A percentile compares a stretch with the other conserved stretches of the same genome.
Conservation (phyloP, 2,888 invertebrate genomes). For the Acleris holmiana region DNA sequence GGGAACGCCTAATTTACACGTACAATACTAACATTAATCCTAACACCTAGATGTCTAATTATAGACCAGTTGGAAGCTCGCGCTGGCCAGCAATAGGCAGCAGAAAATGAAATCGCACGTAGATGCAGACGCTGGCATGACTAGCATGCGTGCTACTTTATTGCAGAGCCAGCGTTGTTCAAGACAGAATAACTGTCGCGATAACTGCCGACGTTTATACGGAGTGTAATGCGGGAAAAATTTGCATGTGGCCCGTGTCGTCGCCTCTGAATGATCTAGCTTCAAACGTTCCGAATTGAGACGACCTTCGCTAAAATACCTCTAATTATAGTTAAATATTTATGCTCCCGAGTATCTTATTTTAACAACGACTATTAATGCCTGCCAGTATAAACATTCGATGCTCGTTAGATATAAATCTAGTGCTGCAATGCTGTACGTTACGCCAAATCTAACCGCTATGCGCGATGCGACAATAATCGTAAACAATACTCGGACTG, state of each 20-base stretch:
- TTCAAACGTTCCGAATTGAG: not conserved
- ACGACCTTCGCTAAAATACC: slow-evolving; percentile 11
- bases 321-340: slow-evolving; percentile 17
- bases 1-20: slow-evolving; percentile 32
- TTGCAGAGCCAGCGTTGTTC: slow-evolving; percentile 18
- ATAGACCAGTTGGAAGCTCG: slow-evolving; percentile 20
- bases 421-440: slow-evolving; percentile 12
- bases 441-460: slow-evolving; percentile 23
- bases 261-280: too few relatives aligned
- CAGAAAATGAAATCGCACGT: slow-evolving; percentile 13
- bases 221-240: too few relatives aligned
- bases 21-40: slow-evolving; percentile 33
- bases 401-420: slow-evolving; percentile 24
- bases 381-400: slow-evolving; percentile 31
- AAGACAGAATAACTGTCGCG: slow-evolving; percentile 19
- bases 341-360: slow-evolving; percentile 19
- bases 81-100: slow-evolving; percentile 9
- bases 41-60: slow-evolving; percentile 27
- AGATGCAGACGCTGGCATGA: not conserved
- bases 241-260: too few relatives aligned
- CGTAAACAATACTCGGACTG: slow-evolving; percentile 8
- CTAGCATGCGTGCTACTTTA: slow-evolving; percentile 12
- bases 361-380: slow-evolving; percentile 14
- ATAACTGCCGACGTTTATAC: slow-evolving; percentile 1
- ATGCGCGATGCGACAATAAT: slow-evolving; percentile 5